Evolutionary conservation across 1,140 invertebrate species (phyloP).

Genomic region (Scaptodrosophila lebanonensis): DNA sequence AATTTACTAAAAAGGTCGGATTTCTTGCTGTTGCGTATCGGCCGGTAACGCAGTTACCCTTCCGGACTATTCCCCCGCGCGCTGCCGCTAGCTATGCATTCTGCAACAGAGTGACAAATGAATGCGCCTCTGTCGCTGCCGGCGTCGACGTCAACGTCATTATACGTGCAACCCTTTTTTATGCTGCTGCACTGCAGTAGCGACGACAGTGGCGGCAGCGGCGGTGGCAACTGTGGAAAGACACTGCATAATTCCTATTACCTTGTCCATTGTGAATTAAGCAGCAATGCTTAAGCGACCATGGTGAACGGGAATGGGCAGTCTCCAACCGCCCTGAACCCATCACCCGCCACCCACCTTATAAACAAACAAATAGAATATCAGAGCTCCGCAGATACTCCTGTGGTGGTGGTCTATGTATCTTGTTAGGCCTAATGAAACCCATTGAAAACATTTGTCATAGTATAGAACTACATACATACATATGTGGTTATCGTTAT

Average conservation of each 20-base stretch:
- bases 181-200: conserved; percentile 15
- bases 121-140: too few relatives aligned
- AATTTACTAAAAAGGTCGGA: conserved; percentile 12
- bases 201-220: too few relatives aligned
- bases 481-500: too few relatives aligned
- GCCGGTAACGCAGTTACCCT: conserved; percentile 17
- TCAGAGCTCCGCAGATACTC: too few relatives aligned
- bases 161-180: conserved; percentile 9
- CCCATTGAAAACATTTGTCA: too few relatives aligned
- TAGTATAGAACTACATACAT: too few relatives aligned
- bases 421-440: too few relatives aligned
- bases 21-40: conserved; percentile 5
- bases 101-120: not conserved
- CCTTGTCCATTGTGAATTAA: conserved; percentile 29
- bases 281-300: not conserved
- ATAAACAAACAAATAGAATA: too few relatives aligned
- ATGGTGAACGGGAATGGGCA: not conserved
- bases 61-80: conserved; percentile 14
- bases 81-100: too few relatives aligned
- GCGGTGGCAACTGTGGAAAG: conserved; percentile 25
- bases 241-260: conserved; percentile 28
- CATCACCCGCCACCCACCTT: not conserved
- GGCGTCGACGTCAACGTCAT: too few relatives aligned
- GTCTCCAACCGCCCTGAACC: conserved; percentile 6
- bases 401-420: too few relatives aligned